Percentiles rank a stretch among this genome's conserved stretches.
Conservation (phyloP, 2,888 invertebrate species). For the Noctua pronuba region DNA sequence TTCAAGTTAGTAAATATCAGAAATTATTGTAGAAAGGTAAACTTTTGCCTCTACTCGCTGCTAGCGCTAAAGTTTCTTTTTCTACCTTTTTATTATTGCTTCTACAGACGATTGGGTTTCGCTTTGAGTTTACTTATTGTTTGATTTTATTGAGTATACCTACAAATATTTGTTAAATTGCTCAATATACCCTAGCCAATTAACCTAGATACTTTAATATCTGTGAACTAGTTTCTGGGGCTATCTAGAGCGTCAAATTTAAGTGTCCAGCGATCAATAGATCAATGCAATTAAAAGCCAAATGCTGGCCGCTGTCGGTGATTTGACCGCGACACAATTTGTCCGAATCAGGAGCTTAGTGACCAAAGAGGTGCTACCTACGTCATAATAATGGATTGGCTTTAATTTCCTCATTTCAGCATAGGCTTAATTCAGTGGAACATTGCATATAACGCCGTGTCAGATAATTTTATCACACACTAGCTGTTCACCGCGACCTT, state of each 20-base stretch:
- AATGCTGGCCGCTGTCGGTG: conserved; percentile 17
- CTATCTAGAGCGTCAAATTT: conserved; percentile 47
- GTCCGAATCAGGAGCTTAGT: conserved; percentile 33
- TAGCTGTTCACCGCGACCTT: too few species aligned
- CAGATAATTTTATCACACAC: conserved; percentile 23
- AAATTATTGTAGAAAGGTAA: conserved; percentile 34
- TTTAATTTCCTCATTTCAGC: conserved; percentile 35
- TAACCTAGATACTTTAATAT: conserved; percentile 28
- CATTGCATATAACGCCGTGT: conserved; percentile 20
- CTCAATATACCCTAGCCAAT: neutral
- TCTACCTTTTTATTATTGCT: conserved; percentile 23
- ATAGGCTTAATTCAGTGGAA: conserved; percentile 27
- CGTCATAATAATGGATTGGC: conserved; percentile 33
- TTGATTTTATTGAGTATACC: conserved; percentile 4
- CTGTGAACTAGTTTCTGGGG: conserved; percentile 45
- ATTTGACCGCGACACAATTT: conserved; percentile 42
- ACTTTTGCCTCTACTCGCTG: conserved; percentile 21
- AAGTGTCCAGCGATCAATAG: conserved; percentile 48
- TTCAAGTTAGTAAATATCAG: conserved; percentile 47
- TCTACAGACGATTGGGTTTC: conserved; percentile 14
- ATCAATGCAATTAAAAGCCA: conserved; percentile 55
- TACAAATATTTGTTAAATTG: neutral
- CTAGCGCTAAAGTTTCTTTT: conserved; percentile 23
- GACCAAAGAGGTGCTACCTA: conserved; percentile 27
- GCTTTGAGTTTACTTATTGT: conserved; percentile 7